Conservation (phyloP, 2,888 invertebrate species). For the Xestoiulus laeticollis region DNA sequence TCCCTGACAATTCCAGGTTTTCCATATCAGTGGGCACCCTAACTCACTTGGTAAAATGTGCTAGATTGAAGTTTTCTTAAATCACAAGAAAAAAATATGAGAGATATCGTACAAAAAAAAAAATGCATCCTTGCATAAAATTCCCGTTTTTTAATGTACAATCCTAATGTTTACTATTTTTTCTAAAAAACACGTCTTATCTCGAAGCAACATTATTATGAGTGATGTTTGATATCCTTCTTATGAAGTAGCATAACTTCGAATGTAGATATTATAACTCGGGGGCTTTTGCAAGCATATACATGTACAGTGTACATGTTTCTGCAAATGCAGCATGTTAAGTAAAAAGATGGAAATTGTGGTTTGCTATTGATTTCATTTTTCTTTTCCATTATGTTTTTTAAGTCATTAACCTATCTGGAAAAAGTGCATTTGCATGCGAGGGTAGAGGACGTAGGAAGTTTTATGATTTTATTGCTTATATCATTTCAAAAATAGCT, state of each 20-base stretch:
- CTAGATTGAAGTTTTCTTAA: neutral
- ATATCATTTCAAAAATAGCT: neutral
- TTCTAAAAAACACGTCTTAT: neutral
- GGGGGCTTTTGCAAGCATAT: neutral
- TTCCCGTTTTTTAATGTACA: neutral
- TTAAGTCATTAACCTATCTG: neutral
- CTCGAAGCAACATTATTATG: neutral
- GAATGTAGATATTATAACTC: neutral
- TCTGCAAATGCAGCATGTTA: neutral
- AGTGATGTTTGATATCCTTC: neutral
- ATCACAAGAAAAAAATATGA: neutral
- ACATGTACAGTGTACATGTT: neutral
- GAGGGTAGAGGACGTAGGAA: neutral
- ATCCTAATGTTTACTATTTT: constrained; percentile 2
- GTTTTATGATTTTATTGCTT: neutral
- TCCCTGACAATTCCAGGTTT: too few species aligned
- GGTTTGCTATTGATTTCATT: constrained; percentile 1
- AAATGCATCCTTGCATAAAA: neutral
- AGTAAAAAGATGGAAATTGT: neutral
- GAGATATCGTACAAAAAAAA: neutral
- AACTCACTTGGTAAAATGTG: too few species aligned
- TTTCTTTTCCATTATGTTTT: neutral
- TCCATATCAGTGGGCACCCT: too few species aligned
- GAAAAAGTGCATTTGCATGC: neutral
- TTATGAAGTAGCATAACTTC: neutral